phyloP scores from a whole-genome alignment of 1,140 invertebrate species.

The Cherax quadricarinatus region DNA sequence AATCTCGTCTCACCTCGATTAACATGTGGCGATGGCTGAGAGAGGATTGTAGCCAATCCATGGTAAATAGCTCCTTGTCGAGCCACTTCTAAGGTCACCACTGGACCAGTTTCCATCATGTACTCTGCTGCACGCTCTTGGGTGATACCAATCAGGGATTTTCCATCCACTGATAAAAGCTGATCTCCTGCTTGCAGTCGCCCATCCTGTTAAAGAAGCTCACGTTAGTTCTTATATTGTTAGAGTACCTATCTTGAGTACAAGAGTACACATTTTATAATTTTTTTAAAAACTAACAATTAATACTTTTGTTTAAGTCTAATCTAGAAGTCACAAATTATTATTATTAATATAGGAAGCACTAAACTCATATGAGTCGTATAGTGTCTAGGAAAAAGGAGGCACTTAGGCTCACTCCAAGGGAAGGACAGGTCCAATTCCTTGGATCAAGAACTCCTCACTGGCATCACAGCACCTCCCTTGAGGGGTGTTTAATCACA shows the following conservation, averaged over 20 bases:
- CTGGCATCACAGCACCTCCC: too few species aligned
- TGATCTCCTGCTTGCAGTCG: constrained; percentile 97
- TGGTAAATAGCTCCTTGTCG: constrained; percentile 98
- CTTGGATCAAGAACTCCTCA: too few species aligned
- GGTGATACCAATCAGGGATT: constrained; percentile 96
- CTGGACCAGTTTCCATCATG: constrained; percentile 93
- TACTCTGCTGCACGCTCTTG: constrained; percentile 98
- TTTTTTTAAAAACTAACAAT: too few species aligned
- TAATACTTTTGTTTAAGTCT: too few species aligned
- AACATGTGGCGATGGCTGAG: constrained; percentile 91
- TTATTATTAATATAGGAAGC: too few species aligned
- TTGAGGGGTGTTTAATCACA: too few species aligned
- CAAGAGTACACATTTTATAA: background rate
- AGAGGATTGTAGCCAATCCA: constrained; percentile 94
- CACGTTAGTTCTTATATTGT: background rate
- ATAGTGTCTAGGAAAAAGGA: too few species aligned
- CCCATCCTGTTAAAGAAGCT: constrained; percentile 83
- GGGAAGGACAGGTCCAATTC: too few species aligned
- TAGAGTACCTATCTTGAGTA: background rate
- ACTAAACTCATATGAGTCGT: too few species aligned
- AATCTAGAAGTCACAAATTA: too few species aligned
- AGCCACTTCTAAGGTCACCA: constrained; percentile 96
- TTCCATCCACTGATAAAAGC: constrained; percentile 96
- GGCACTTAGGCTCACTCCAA: too few species aligned
- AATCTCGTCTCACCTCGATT: constrained; percentile 83